A percentile compares a stretch with the other conserved stretches of the same genome.
phyloP scores from a whole-genome alignment of 1,140 invertebrate genomes.

The Leptoteleia sp. region DNA sequence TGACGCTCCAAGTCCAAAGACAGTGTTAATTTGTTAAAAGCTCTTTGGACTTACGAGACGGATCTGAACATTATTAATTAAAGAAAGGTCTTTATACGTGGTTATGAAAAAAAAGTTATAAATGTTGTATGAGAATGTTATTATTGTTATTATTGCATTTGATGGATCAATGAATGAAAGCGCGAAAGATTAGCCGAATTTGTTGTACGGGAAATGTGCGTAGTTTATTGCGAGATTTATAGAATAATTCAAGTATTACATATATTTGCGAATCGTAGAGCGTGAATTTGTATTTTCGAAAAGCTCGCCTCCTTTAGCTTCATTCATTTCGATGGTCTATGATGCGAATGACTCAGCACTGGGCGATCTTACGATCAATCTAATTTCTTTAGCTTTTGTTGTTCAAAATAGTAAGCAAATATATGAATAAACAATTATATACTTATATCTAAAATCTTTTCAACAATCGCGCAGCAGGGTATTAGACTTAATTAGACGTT shows the following conservation, averaged over 20 bases:
- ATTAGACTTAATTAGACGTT: constrained; percentile 35
- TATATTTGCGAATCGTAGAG: constrained; percentile 44
- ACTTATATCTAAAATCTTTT: constrained; percentile 3
- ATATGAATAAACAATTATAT: constrained; percentile 1
- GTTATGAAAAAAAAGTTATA: constrained; percentile 76
- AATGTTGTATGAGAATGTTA: constrained; percentile 78
- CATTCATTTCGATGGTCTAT: constrained; percentile 10
- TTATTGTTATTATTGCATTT: constrained; percentile 76
- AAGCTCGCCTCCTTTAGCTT: constrained; percentile 33
- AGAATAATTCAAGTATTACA: constrained; percentile 40
- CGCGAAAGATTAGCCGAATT: constrained; percentile 30
- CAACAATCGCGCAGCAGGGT: constrained; percentile 37
- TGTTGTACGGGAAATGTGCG: constrained; percentile 40
- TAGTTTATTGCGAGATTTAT: constrained; percentile 56
- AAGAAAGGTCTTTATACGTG: constrained; percentile 77
- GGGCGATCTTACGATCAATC: constrained; percentile 6
- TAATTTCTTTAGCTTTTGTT: not conserved
- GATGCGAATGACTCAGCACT: constrained; percentile 8
- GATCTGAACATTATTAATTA: constrained; percentile 56
- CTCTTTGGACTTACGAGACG: constrained; percentile 74
- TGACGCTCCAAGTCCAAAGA: constrained; percentile 64
- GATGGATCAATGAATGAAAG: constrained; percentile 44
- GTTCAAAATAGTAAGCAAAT: not conserved
- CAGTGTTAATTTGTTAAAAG: constrained; percentile 80
- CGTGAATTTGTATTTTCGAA: constrained; percentile 56